These are phyloP conservation scores for Diuraphis noxia DNA, from an alignment of 1,140 invertebrate species.

Conservation along the genomic window DNA sequence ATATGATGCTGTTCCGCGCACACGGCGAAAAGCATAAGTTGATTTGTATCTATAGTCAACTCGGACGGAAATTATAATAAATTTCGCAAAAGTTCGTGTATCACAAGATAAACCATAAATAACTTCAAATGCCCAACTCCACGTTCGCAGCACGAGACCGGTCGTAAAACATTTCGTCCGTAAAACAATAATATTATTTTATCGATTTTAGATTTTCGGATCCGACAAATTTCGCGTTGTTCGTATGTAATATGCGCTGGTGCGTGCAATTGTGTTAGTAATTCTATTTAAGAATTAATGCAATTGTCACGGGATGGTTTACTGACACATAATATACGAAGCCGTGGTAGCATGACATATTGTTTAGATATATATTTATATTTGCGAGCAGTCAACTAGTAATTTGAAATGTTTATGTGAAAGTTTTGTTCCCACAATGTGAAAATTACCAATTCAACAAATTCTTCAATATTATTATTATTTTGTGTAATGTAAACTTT, in stretches of 20 bases:
- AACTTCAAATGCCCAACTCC: not conserved
- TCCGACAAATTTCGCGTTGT: not conserved
- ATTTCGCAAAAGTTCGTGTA: not conserved
- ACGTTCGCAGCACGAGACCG: not conserved
- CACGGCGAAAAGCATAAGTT: not conserved
- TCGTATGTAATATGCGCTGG: not conserved
- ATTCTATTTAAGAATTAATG: constrained; percentile 17
- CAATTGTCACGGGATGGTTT: not conserved
- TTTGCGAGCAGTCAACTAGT: not conserved
- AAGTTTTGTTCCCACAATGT: constrained; percentile 3
- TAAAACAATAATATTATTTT: constrained; percentile 22
- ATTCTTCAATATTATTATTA: not conserved
- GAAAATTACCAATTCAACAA: constrained; percentile 2
- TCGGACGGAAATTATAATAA: not conserved
- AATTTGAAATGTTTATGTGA: not conserved
- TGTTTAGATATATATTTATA: not conserved
- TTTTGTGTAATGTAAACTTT: constrained; percentile 18
- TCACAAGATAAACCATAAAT: not conserved
- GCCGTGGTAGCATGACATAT: not conserved
- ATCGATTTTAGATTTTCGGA: not conserved
- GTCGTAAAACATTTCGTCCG: not conserved
- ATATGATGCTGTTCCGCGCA: not conserved
- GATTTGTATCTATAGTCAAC: not conserved
- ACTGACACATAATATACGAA: not conserved
- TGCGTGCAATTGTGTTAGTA: not conserved